Conservation (phyloP, 2,797 vertebrate genomes). For the Lates japonicus region DNA sequence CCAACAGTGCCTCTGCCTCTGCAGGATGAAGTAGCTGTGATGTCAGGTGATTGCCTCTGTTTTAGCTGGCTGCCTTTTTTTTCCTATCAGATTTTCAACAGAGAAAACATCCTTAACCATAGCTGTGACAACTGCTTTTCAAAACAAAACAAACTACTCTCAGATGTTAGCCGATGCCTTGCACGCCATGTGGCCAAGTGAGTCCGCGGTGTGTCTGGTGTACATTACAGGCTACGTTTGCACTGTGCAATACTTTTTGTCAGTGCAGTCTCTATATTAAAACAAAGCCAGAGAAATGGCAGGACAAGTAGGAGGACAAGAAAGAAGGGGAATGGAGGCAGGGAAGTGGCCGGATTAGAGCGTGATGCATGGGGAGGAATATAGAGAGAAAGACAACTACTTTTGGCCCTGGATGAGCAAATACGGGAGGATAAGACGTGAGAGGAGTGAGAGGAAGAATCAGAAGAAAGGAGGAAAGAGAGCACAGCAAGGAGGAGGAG, state of each 20-base stretch:
- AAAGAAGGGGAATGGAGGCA: slow-evolving; percentile 44
- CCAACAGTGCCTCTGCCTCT: slow-evolving; percentile 54
- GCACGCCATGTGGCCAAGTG: slow-evolving; percentile 6
- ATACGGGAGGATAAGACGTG: slow-evolving; percentile 19
- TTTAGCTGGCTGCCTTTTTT: slow-evolving; percentile 44
- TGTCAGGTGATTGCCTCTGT: slow-evolving; percentile 68
- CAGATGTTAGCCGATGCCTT: slow-evolving; percentile 22
- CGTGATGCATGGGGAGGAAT: slow-evolving; percentile 51
- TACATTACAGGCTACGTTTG: slow-evolving; percentile 2
- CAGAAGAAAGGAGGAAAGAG: not conserved
- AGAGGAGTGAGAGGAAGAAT: not conserved
- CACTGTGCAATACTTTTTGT: not conserved
- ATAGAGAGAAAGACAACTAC: slow-evolving; percentile 32
- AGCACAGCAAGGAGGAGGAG: slow-evolving; percentile 6
- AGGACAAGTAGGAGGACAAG: slow-evolving; percentile 21
- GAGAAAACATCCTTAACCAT: slow-evolving; percentile 56
- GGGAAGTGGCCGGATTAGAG: slow-evolving; percentile 50
- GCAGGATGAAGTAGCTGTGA: slow-evolving; percentile 65
- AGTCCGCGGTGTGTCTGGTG: slow-evolving; percentile 6
- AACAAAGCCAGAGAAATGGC: slow-evolving; percentile 28
- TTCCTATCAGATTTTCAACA: slow-evolving; percentile 48
- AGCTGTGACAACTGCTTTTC: slow-evolving; percentile 54
- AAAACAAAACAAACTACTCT: slow-evolving; percentile 42
- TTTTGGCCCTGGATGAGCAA: slow-evolving; percentile 38
- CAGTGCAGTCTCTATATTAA: not conserved